These are phyloP conservation scores for Anguilla japonica DNA, from an alignment of 2,113 vertebrate species.

Conservation along the genomic window DNA sequence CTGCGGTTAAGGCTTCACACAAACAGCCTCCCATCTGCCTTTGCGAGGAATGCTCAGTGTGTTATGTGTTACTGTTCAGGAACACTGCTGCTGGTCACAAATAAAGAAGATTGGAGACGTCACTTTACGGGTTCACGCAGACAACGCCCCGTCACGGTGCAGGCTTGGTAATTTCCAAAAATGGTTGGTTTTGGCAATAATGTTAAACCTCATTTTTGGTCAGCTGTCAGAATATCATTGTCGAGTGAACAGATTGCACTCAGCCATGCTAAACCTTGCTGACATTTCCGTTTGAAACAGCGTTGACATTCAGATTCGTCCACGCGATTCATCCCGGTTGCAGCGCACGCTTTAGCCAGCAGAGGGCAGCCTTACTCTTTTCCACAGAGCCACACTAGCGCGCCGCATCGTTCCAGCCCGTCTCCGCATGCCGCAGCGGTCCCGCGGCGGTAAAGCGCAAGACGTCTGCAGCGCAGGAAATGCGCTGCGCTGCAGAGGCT, in stretches of 20 bases:
- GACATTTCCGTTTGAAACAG: background rate
- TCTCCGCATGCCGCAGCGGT: constrained; percentile 39
- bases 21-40: background rate
- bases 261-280: background rate
- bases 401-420: background rate
- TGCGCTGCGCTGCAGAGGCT: constrained; percentile 52
- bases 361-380: constrained; percentile 52
- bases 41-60: background rate
- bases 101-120: background rate
- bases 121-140: background rate
- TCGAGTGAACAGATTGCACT: background rate
- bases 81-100: background rate
- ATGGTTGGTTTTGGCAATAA: too few relatives aligned
- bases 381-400: background rate
- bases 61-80: background rate
- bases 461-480: constrained; percentile 61
- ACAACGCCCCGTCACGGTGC: background rate
- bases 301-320: background rate
- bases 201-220: background rate
- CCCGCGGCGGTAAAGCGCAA: constrained; percentile 47
- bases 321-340: background rate
- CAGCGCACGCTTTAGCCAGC: constrained; percentile 21
- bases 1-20: background rate
- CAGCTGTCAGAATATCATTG: background rate
- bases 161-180: too few relatives aligned